Base-by-base conservation (phyloP, 2,113 vertebrate genomes). In the Craseonycteris thonglongyai region DNA sequence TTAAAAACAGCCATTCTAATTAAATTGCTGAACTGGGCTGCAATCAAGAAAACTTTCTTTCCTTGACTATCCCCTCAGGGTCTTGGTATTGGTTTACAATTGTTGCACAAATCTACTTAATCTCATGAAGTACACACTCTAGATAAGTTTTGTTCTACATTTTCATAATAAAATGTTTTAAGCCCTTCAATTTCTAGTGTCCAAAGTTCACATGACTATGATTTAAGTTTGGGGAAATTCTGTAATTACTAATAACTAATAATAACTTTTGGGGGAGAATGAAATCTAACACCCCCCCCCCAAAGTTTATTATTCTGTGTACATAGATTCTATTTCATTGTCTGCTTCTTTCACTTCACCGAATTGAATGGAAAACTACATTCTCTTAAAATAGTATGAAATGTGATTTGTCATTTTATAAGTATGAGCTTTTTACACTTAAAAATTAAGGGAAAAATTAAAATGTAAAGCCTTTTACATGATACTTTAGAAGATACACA, bases 21-120 rank as follows among this genome's bases (percentile, higher is more conserved):
- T 91, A 85, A 54, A 84, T 84, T 69, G 59, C n/a, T 86, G 45
- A 66, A 72, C 58, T 38, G 61, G 40, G 24, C 24, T 65, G 66
- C 58, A 94, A 80, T 95, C 79, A 96, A 95, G 88, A 75, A 87
- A 76, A 24, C 10, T 22, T 72, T 81, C 69, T 91, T 83, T 88
- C 49, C 10, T 83, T 28, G 69, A 61, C 3, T 30, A 2, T 68
- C 15, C 38, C n/a, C 22, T 68, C 65, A 93, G 66, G 59, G 22
- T 76, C 54, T 75, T 47, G 18, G 11, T 42, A 45, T 93, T 79
- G 1, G 35, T 56, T 94, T 83, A 33, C 14, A 22, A 51, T 80
- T 82, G 28, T 65, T 92, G 38, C 40, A 33, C 26, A 59, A 56
- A 88, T 88, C 47, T 85, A 51, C 54, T 93, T 51, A 90, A 82